phyloP scores from a whole-genome alignment of 2,888 invertebrate species.

The Parnassius orleans region DNA sequence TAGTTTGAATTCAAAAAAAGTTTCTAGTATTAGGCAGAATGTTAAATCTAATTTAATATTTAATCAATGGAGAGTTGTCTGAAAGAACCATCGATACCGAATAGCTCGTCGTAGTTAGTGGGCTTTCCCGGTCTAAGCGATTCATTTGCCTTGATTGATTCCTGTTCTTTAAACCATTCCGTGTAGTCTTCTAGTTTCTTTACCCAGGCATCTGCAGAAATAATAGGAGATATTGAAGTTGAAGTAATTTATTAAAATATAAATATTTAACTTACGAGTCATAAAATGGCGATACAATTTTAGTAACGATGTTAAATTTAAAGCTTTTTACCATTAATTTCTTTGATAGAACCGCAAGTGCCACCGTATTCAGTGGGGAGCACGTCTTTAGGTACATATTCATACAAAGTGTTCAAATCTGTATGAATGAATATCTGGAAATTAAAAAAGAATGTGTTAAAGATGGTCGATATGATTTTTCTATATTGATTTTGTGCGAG shows the following conservation, averaged over 20 bases:
- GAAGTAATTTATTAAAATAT: too few relatives aligned
- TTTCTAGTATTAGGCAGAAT: too few relatives aligned
- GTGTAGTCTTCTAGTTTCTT: constrained; percentile 86
- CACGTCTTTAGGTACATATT: constrained; percentile 87
- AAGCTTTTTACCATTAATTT: constrained; percentile 82
- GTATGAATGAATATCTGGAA: constrained; percentile 86
- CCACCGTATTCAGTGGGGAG: constrained; percentile 92
- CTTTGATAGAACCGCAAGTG: constrained; percentile 85
- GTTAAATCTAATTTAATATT: constrained; percentile 1
- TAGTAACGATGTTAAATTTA: too few relatives aligned
- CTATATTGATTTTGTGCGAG: too few relatives aligned
- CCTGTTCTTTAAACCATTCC: constrained; percentile 90
- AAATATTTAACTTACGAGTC: too few relatives aligned
- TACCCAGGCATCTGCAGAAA: constrained; percentile 85
- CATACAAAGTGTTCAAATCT: constrained; percentile 84
- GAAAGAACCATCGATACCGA: constrained; percentile 93
- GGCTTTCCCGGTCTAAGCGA: constrained; percentile 89
- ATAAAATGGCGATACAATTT: too few relatives aligned
- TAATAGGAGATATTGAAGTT: too few relatives aligned
- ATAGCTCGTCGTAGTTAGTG: constrained; percentile 91
- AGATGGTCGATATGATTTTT: too few relatives aligned
- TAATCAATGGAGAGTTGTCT: constrained; percentile 89
- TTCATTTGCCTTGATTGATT: constrained; percentile 88
- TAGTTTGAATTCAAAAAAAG: too few relatives aligned
- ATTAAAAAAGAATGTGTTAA: neutral